Evolutionary conservation across 2,113 vertebrate species (phyloP).

Genomic region (Lagopus muta): DNA sequence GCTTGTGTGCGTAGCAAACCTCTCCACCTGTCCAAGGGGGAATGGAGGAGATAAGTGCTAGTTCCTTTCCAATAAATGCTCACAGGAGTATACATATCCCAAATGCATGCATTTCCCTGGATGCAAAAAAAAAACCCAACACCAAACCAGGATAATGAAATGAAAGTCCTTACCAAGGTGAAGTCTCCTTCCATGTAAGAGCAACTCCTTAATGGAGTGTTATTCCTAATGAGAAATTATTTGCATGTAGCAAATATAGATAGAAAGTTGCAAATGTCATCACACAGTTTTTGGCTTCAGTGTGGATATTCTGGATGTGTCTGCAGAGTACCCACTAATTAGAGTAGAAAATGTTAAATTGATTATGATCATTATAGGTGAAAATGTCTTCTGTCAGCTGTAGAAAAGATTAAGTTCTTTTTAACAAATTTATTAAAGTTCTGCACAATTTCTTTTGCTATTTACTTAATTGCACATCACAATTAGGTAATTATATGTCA

Average conservation of each 20-base stretch:
- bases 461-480: slow-evolving; percentile 61
- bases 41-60: background rate
- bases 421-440: slow-evolving; percentile 48
- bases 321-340: background rate
- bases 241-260: background rate
- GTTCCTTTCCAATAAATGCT: background rate
- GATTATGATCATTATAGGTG: slow-evolving; percentile 26
- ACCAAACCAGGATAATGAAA: background rate
- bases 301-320: background rate
- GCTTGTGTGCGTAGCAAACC: background rate
- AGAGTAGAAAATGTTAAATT: slow-evolving; percentile 24
- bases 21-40: background rate
- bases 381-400: slow-evolving; percentile 26
- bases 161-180: background rate
- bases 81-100: too few relatives aligned
- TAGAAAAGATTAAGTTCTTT: slow-evolving; percentile 35
- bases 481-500: slow-evolving; percentile 63
- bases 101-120: background rate
- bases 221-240: background rate
- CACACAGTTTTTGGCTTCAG: background rate
- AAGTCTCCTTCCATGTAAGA: background rate
- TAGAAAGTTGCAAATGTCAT: background rate
- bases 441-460: slow-evolving; percentile 49
- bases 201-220: background rate
- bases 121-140: background rate